phyloP scores from a whole-genome alignment of 2,888 invertebrate species.

The Actias luna region DNA sequence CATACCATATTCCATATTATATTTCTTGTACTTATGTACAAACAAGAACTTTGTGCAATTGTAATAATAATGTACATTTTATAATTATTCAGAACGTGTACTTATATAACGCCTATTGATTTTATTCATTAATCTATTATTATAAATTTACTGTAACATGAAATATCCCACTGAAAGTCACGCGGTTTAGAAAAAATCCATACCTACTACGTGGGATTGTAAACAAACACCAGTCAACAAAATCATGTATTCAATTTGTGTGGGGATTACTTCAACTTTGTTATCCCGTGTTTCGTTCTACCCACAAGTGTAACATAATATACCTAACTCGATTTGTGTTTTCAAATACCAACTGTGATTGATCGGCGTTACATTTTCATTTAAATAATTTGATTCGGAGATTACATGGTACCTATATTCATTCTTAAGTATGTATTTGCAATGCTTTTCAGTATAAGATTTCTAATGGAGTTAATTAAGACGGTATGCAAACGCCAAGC shows the following conservation, averaged over 20 bases:
- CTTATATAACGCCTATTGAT: not conserved
- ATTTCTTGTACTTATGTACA: no score
- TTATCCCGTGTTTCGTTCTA: slow-evolving; percentile 42
- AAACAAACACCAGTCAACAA: slow-evolving; percentile 60
- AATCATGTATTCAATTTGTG: slow-evolving; percentile 73
- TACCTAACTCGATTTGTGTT: slow-evolving; percentile 22
- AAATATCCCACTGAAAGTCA: slow-evolving; percentile 50
- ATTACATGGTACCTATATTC: not conserved
- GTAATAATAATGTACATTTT: no score
- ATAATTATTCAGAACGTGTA: not conserved
- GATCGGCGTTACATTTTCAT: not conserved
- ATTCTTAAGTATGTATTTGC: not conserved
- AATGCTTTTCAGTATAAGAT: not conserved
- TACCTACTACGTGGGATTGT: slow-evolving; percentile 46
- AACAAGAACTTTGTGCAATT: no score
- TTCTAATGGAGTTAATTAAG: not conserved
- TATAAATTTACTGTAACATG: slow-evolving; percentile 6
- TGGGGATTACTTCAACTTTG: slow-evolving; percentile 61
- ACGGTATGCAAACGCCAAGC: not conserved
- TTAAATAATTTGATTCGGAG: not conserved
- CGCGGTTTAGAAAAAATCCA: slow-evolving; percentile 54
- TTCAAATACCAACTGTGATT: slow-evolving; percentile 1
- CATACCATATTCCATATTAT: no score
- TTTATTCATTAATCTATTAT: not conserved
- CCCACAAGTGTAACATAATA: slow-evolving; percentile 28